phyloP scores from a whole-genome alignment of 2,888 invertebrate species.

The Adelognathus sp. region DNA sequence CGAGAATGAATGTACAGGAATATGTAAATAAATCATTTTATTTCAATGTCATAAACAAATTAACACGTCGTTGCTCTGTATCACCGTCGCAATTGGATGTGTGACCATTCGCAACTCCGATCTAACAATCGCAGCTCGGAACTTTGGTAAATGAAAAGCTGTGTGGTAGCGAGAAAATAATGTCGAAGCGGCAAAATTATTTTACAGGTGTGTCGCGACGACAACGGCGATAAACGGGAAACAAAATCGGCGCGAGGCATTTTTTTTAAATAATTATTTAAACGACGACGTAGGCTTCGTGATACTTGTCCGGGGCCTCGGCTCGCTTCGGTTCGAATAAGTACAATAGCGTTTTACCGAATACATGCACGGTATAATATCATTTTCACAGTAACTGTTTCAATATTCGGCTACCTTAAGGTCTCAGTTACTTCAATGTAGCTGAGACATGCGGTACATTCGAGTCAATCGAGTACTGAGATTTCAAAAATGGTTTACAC shows the following conservation, averaged over 20 bases:
- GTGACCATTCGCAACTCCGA: not conserved
- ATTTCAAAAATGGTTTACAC: too few species aligned
- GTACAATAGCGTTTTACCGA: conserved; percentile 40
- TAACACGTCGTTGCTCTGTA: conserved; percentile 22
- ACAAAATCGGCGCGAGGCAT: too few species aligned
- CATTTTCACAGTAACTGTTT: not conserved
- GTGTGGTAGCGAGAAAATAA: too few species aligned
- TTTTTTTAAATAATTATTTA: too few species aligned
- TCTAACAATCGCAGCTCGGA: conserved; percentile 5
- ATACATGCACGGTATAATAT: conserved; percentile 1
- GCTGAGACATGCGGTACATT: too few species aligned
- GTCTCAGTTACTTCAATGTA: too few species aligned
- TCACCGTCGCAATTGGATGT: not conserved
- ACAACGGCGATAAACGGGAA: too few species aligned
- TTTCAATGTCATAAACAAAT: conserved; percentile 62
- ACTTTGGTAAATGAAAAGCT: not conserved
- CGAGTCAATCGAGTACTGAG: too few species aligned
- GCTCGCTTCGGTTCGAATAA: conserved; percentile 30
- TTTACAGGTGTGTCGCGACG: too few species aligned
- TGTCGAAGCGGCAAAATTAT: too few species aligned
- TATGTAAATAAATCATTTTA: conserved; percentile 68
- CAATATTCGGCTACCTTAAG: not conserved
- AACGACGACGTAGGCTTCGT: not conserved
- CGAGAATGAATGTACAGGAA: conserved; percentile 60
- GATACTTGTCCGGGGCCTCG: not conserved